A percentile compares a stretch with the other conserved stretches of the same genome.
Conservation (phyloP, 1,140 invertebrate genomes). For the Drosophila leontia region DNA sequence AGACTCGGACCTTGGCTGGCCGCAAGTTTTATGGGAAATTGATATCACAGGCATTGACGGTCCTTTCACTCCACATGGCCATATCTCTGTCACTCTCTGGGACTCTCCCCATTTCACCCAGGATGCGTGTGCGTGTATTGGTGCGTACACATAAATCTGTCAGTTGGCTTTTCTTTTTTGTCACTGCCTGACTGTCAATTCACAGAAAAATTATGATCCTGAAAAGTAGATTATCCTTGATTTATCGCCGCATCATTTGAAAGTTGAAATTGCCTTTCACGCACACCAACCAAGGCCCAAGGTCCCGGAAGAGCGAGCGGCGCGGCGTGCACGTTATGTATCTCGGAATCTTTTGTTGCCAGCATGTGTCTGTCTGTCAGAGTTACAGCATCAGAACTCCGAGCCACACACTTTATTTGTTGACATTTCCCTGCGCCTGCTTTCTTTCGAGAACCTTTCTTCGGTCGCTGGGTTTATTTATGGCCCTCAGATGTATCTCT, state of each 20-base stretch:
- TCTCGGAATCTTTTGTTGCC: conserved; percentile 76
- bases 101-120: conserved; percentile 14
- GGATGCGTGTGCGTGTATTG: conserved; percentile 52
- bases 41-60: conserved; percentile 71
- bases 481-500: conserved; percentile 57
- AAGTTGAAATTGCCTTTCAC: conserved; percentile 76
- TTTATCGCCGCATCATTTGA: conserved; percentile 84
- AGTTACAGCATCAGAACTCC: conserved; percentile 54
- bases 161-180: conserved; percentile 82
- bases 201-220: conserved; percentile 85
- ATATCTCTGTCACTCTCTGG: conserved; percentile 2
- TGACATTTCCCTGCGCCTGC: conserved; percentile 64
- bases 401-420: conserved; percentile 75
- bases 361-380: conserved; percentile 68
- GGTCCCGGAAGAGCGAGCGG: background rate
- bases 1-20: conserved; percentile 36
- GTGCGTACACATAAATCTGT: conserved; percentile 84
- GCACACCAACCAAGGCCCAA: conserved; percentile 26
- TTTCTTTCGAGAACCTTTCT: conserved; percentile 45
- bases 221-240: conserved; percentile 85
- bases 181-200: conserved; percentile 83
- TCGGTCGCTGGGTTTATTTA: conserved; percentile 68
- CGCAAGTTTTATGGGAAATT: conserved; percentile 82
- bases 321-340: conserved; percentile 56
- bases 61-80: conserved; percentile 32